Evolutionary conservation across 1,140 invertebrate genomes (phyloP), one percentile per base, ranked within the genome.

Genomic region (Drosophila melanica): DNA sequence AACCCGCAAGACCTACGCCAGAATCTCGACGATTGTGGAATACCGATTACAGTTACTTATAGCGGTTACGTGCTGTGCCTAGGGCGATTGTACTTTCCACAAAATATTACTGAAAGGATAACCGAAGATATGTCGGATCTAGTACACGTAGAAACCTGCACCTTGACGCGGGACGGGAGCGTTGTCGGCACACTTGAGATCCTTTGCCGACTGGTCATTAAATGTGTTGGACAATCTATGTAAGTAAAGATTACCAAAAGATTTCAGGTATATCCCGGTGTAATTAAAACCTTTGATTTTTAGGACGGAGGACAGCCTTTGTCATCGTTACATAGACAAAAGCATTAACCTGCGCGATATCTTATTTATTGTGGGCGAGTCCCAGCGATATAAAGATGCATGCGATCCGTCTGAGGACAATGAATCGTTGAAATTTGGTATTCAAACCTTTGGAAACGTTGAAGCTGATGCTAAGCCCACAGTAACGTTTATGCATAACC

Each of bases 361-460:
- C 3, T 44, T 82, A 18, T 82, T 82, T 27, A 76, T 82, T 4
- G 16, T 82, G 60, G 62, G 75, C 20, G 75, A 82, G 39, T 65
- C 77, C 0, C 79, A 81, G 51, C 14, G 20, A 11, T 82, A 23
- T 23, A 23, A 3, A 23, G 20, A 23, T 33, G 59, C 65, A 5
- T 14, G 59, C 9, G 60, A 50, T 1, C 6, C 20, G 0, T 62
- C 68, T 7, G 59, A 59, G 10, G 79, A 62, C 9, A 64, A 81
- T 3, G 70, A 65, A 9, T 59, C 47, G 0, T 47, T 81, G 2
- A 45, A 63, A 14, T 30, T 82, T 7, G 79, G 81, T 8, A 47
- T 64, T 8, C 50, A 75, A 8, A 66, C 66, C 5, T 82, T 82
- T 55, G 59, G 47, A 6, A 78, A 53, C 11, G 7, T 12, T 0